Percentiles rank a stretch among this genome's conserved stretches.
phyloP scores from a whole-genome alignment of 2,888 invertebrate genomes.

The Perdita meconis region DNA sequence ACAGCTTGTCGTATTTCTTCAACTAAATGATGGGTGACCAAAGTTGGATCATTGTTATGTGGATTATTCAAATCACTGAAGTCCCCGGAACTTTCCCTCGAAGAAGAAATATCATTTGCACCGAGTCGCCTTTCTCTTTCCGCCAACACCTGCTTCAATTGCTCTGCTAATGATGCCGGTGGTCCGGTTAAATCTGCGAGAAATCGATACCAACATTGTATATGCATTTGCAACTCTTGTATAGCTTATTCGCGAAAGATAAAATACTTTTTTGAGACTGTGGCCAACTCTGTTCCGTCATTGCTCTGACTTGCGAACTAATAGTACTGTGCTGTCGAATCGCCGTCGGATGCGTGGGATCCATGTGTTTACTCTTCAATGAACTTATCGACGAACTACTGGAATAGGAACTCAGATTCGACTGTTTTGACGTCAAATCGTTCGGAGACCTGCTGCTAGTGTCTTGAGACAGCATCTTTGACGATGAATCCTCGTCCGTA shows the following conservation, averaged over 20 bases:
- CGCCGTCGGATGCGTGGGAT: constrained; percentile 78
- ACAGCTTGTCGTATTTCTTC: constrained; percentile 95
- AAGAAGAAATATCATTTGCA: constrained; percentile 84
- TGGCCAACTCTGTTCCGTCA: constrained; percentile 83
- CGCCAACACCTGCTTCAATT: constrained; percentile 93
- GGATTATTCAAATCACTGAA: constrained; percentile 87
- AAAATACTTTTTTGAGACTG: constrained; percentile 79
- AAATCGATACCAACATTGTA: not conserved
- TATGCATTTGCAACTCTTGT: not conserved
- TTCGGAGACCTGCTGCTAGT: constrained; percentile 80
- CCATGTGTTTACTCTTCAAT: constrained; percentile 80
- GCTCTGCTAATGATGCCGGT: constrained; percentile 92
- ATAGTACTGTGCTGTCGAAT: constrained; percentile 82
- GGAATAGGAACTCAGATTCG: constrained; percentile 82
- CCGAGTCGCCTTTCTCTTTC: constrained; percentile 92
- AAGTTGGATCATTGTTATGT: constrained; percentile 88
- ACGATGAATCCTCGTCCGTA: constrained; percentile 86
- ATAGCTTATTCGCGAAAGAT: not conserved
- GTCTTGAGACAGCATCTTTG: constrained; percentile 78
- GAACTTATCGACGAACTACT: constrained; percentile 82
- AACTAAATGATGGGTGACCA: constrained; percentile 92
- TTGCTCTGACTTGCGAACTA: constrained; percentile 82
- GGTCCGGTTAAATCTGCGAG: constrained; percentile 86
- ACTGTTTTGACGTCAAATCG: constrained; percentile 82
- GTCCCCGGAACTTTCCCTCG: constrained; percentile 87